Conservation (phyloP, 2,888 invertebrate species). For the Calameuta idolon region DNA sequence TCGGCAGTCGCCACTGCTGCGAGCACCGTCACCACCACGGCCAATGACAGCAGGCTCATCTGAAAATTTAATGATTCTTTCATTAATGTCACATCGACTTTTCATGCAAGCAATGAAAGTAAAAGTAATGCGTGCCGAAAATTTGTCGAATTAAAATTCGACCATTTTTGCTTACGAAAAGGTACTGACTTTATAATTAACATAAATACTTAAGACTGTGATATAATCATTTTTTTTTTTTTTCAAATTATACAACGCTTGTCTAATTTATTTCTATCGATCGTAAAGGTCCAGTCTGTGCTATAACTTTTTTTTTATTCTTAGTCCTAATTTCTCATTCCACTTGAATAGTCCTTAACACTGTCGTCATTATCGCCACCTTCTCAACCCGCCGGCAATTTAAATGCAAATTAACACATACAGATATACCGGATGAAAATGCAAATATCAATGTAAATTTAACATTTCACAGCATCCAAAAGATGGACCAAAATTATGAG, state of each 20-base stretch:
- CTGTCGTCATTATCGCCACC: background rate
- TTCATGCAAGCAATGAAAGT: background rate
- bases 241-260: background rate
- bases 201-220: background rate
- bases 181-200: background rate
- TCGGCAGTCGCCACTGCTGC: constrained; percentile 68
- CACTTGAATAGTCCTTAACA: background rate
- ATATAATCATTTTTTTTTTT: background rate
- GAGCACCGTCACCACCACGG: constrained; percentile 72
- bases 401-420: background rate
- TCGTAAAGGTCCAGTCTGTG: background rate
- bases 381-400: background rate
- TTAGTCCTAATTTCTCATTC: background rate
- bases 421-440: background rate
- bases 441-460: background rate
- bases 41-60: constrained; percentile 81
- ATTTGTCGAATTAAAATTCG: background rate
- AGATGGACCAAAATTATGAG: background rate
- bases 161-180: constrained; percentile 2
- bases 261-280: background rate
- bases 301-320: background rate
- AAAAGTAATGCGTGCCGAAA: background rate
- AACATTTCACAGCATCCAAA: background rate
- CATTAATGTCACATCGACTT: background rate
- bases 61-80: constrained; percentile 57